Evolutionary conservation across 2,888 invertebrate genomes (phyloP).

Genomic region (Thera britannica): DNA sequence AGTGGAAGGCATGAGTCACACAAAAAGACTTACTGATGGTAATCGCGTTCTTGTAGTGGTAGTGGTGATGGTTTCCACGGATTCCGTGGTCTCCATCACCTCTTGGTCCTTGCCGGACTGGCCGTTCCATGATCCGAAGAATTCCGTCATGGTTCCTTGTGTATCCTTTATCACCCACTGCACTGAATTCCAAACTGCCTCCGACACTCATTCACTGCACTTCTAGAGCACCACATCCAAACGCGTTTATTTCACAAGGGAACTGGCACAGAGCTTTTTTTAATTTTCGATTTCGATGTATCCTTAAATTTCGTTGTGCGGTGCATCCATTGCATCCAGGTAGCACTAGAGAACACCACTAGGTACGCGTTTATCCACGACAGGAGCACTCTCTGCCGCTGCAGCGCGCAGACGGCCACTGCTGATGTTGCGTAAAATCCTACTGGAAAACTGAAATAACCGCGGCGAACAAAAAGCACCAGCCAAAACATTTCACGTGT

Average conservation of each 20-base stretch:
- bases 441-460: constrained; percentile 85
- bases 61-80: constrained; percentile 74
- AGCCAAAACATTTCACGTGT: constrained; percentile 85
- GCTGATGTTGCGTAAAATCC: constrained; percentile 82
- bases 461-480: constrained; percentile 84
- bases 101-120: constrained; percentile 48
- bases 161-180: constrained; percentile 59
- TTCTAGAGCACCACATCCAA: constrained; percentile 50
- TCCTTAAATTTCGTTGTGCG: constrained; percentile 50
- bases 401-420: constrained; percentile 76
- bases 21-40: constrained; percentile 63
- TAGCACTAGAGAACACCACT: constrained; percentile 45
- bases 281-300: constrained; percentile 50
- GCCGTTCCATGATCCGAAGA: constrained; percentile 76
- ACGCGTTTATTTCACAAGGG: constrained; percentile 49
- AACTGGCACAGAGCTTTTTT: constrained; percentile 41
- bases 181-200: constrained; percentile 64
- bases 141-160: constrained; percentile 74
- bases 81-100: constrained; percentile 65
- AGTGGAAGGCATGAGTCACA: constrained; percentile 30
- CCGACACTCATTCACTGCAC: constrained; percentile 75
- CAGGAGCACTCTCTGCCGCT: constrained; percentile 53
- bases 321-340: constrained; percentile 53
- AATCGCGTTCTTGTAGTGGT: constrained; percentile 64
- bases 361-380: constrained; percentile 42